These are phyloP conservation scores for Coenobita brevimanus DNA, from an alignment of 1,140 invertebrate species.

Conservation along the genomic window DNA sequence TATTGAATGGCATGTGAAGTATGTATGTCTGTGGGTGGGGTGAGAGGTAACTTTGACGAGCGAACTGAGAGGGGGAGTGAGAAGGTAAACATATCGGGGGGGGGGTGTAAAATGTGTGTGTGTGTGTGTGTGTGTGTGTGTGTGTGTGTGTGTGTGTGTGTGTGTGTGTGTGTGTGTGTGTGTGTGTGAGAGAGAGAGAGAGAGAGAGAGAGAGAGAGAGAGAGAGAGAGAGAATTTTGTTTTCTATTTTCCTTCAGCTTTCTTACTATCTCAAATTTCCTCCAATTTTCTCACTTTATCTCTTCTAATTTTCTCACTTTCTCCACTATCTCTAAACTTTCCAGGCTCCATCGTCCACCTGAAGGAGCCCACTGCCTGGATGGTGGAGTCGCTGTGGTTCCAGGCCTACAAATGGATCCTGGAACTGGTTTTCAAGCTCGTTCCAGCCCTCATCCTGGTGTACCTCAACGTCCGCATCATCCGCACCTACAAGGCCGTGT, in stretches of 20 bases:
- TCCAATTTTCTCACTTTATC: background rate
- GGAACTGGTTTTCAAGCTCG: constrained; percentile 42
- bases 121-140: background rate
- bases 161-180: too few relatives aligned
- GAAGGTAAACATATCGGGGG: too few relatives aligned
- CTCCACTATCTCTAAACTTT: background rate
- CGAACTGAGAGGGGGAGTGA: too few relatives aligned
- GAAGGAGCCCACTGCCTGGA: constrained; percentile 32
- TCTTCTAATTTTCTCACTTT: background rate
- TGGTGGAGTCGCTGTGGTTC: constrained; percentile 45
- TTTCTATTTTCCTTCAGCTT: too few relatives aligned
- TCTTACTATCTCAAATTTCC: too few relatives aligned
- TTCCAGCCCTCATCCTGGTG: constrained; percentile 43
- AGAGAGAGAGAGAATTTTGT: background rate
- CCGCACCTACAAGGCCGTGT: constrained; percentile 50
- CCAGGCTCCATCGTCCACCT: constrained; percentile 25
- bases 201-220: constrained; percentile 20
- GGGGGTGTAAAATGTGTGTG: too few relatives aligned
- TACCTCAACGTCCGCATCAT: constrained; percentile 54
- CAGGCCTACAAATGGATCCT: constrained; percentile 48
- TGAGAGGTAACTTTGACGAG: too few relatives aligned
- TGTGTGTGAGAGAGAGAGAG: constrained; percentile 20
- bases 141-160: constrained; percentile 20
- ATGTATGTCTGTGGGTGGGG: too few relatives aligned
- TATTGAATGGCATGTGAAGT: too few relatives aligned